Conservation (phyloP, 2,797 vertebrate species). For the Tachyglossus aculeatus region DNA sequence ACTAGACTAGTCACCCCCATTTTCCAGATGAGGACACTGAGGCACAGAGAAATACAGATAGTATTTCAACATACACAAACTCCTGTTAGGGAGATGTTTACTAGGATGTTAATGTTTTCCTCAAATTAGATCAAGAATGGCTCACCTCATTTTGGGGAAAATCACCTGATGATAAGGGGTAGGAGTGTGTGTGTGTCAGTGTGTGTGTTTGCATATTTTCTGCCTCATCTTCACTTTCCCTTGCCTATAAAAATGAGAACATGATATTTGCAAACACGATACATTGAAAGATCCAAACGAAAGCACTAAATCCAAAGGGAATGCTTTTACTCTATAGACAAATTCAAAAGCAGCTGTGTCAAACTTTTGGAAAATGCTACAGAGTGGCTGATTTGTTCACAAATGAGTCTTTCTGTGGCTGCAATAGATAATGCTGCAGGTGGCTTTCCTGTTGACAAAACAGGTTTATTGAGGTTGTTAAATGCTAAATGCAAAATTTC, state of each 20-base stretch:
- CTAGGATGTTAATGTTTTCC: neutral
- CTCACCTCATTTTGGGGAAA: neutral
- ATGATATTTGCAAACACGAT: conserved; percentile 32
- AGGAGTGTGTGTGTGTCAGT: neutral
- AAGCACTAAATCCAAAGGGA: conserved; percentile 24
- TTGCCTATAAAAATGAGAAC: neutral
- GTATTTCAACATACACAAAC: neutral
- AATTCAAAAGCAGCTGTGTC: conserved; percentile 43
- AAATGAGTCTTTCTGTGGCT: conserved; percentile 27
- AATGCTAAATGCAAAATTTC: neutral
- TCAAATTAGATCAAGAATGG: neutral
- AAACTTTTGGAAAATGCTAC: conserved; percentile 20
- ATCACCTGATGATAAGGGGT: neutral
- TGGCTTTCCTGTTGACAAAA: conserved; percentile 38
- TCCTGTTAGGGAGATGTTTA: neutral
- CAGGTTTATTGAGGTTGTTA: conserved; percentile 2
- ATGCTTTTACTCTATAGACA: conserved; percentile 19
- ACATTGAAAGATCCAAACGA: conserved; percentile 32
- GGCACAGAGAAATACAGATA: no score
- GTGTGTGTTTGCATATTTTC: neutral
- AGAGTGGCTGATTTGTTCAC: conserved; percentile 17
- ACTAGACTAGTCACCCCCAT: no score
- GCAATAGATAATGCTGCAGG: conserved; percentile 22
- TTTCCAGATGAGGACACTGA: no score
- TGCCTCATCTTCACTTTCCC: conserved; percentile 4